Conservation (phyloP, 2,113 vertebrate genomes). For the Sinocyclocheilus rhinocerous region DNA sequence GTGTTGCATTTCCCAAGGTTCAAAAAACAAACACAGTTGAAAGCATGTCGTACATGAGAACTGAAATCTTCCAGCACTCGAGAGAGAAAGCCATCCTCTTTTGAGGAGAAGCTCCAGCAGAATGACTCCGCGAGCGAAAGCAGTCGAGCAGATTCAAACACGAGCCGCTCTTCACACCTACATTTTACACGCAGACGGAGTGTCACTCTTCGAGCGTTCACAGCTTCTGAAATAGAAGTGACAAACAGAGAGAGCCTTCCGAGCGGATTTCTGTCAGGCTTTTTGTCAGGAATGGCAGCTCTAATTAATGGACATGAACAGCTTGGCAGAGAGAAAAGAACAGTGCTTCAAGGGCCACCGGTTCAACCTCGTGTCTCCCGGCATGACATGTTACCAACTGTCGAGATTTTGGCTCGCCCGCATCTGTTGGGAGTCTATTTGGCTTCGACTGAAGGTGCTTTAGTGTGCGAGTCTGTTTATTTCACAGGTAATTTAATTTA, state of each 20-base stretch:
- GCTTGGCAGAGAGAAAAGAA: conserved; percentile 54
- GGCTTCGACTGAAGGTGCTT: background rate
- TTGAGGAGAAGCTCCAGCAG: background rate
- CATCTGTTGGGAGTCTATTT: conserved; percentile 20
- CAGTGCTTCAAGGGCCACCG: conserved; percentile 61
- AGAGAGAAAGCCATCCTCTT: background rate
- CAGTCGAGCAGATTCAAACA: conserved; percentile 52
- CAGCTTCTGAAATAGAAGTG: conserved; percentile 67
- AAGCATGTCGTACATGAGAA: background rate
- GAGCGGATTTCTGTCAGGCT: conserved; percentile 64
- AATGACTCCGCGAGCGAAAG: conserved; percentile 32
- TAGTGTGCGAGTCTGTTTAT: conserved; percentile 5
- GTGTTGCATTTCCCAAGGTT: background rate
- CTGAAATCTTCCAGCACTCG: background rate
- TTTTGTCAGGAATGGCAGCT: conserved; percentile 69
- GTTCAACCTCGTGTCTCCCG: conserved; percentile 61
- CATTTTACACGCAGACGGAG: conserved; percentile 17
- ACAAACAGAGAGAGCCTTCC: conserved; percentile 69
- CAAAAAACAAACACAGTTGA: background rate
- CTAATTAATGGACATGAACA: conserved; percentile 67
- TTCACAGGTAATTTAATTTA: conserved; percentile 37
- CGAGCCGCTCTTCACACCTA: conserved; percentile 46
- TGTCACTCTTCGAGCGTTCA: conserved; percentile 66
- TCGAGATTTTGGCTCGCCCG: background rate
- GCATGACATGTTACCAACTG: conserved; percentile 36